Percentiles rank a stretch among this genome's conserved stretches.
Conservation (phyloP, 2,888 invertebrate genomes). For the Drosophila kanekoi region DNA sequence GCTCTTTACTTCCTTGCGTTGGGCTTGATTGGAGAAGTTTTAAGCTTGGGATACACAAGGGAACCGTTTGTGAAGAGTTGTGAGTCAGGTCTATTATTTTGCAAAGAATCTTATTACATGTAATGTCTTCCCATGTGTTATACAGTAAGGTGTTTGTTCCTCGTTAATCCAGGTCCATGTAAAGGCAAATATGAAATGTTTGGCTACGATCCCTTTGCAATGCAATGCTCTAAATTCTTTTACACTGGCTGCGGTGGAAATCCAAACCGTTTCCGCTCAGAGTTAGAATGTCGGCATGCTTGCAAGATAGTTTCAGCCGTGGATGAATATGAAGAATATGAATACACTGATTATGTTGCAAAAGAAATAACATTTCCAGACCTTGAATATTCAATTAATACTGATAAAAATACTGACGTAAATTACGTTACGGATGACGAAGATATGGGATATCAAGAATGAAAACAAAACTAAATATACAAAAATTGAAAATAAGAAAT, state of each 20-base stretch:
- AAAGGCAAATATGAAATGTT: background rate
- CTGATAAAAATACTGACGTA: too few species aligned
- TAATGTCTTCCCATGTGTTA: background rate
- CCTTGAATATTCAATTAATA: too few species aligned
- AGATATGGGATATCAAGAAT: background rate
- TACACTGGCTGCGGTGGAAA: constrained; percentile 65
- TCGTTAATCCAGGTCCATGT: constrained; percentile 40
- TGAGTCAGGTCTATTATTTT: background rate
- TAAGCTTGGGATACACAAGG: background rate
- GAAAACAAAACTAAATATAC: background rate
- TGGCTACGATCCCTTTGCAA: constrained; percentile 37
- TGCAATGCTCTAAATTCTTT: constrained; percentile 24
- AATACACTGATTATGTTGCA: too few species aligned
- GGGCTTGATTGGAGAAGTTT: background rate
- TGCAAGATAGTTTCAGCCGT: constrained; percentile 11
- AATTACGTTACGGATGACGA: too few species aligned
- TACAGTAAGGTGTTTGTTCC: constrained; percentile 35
- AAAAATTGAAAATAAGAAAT: too few species aligned
- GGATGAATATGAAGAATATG: background rate
- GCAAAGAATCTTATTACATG: background rate
- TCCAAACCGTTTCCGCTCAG: constrained; percentile 47
- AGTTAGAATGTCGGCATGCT: constrained; percentile 17
- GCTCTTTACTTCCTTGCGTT: background rate
- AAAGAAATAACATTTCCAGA: too few species aligned
- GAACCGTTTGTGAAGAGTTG: constrained; percentile 9